Conservation (phyloP, 2,797 vertebrate genomes). For the Anguilla anguilla region DNA sequence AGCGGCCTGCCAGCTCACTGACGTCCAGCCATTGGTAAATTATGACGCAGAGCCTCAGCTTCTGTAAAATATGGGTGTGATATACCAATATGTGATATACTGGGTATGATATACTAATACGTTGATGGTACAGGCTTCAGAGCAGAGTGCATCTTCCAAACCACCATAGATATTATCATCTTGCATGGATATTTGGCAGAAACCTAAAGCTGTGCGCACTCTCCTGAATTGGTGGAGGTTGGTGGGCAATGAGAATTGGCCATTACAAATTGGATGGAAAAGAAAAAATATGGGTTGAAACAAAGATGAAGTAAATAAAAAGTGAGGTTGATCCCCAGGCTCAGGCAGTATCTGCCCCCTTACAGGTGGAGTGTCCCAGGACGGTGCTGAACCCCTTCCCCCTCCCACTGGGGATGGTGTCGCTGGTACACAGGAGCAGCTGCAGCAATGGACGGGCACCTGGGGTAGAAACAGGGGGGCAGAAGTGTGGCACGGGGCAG, state of each 20-base stretch:
- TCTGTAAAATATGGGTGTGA: background rate
- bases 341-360: background rate
- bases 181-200: background rate
- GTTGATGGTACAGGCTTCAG: background rate
- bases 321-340: background rate
- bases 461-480: constrained; percentile 60
- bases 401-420: constrained; percentile 66
- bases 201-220: background rate
- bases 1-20: constrained; percentile 61
- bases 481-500: constrained; percentile 63
- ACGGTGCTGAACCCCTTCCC: constrained; percentile 41
- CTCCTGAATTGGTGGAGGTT: background rate
- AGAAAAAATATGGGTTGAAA: too few relatives aligned
- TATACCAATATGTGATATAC: background rate
- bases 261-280: too few relatives aligned
- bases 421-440: constrained; percentile 60
- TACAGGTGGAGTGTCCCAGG: constrained; percentile 35
- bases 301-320: background rate
- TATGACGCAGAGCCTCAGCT: background rate
- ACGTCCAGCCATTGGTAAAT: constrained; percentile 58
- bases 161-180: background rate
- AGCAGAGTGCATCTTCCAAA: background rate
- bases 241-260: background rate
- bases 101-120: background rate
- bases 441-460: constrained; percentile 69